Evolutionary conservation across 2,888 invertebrate species (phyloP), one percentile per base, ranked within the genome.

Genomic region (Pharmacophagus antenor): DNA sequence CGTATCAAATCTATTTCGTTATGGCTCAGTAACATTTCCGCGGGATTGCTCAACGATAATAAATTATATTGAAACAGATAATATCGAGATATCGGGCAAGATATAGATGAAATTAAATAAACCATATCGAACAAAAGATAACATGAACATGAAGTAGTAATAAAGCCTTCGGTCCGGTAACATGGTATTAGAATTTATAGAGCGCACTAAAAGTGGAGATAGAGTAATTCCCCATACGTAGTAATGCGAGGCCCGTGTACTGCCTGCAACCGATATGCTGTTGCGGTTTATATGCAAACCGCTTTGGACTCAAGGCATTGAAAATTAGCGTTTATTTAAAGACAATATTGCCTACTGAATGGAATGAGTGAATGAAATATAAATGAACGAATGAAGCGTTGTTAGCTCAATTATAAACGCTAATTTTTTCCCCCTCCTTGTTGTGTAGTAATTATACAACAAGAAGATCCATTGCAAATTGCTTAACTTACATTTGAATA

Each of bases 261-360:
- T 66, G 76, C 72, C 74, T 67, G 67, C 76, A 71, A 70, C 76
- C 75, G 83, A 82, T 82, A 83, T 73, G 74, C 77, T 84, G 83
- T 85, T 89, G 88, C 80, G 88, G 89, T 88, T 88, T 85, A 79
- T 79, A 77, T 79, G 76, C 79, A 72, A 74, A 79, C 77, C 74
- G 77, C 79, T 75, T 65, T 64, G 63, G 21, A 67, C 63, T 7
- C 50, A 70, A 77, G 65, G 37, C 41, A 62, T 1, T 37, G 67
- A 59, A 56, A 41, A 48, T 44, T 15, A 18, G 58, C 31, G 49
- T 46, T 53, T 50, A 23, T 12, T 50, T 51, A 27, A 1, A 27
- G 7, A 27, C 10, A 27, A 10, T 1, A 15, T 15, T 37, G n/a
- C n/a, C 37, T n/a, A n/a, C n/a, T n/a, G n/a, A n/a, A n/a, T n/a